Evolutionary conservation across 2,113 vertebrate genomes (phyloP).

Genomic region (Microcebus murinus): DNA sequence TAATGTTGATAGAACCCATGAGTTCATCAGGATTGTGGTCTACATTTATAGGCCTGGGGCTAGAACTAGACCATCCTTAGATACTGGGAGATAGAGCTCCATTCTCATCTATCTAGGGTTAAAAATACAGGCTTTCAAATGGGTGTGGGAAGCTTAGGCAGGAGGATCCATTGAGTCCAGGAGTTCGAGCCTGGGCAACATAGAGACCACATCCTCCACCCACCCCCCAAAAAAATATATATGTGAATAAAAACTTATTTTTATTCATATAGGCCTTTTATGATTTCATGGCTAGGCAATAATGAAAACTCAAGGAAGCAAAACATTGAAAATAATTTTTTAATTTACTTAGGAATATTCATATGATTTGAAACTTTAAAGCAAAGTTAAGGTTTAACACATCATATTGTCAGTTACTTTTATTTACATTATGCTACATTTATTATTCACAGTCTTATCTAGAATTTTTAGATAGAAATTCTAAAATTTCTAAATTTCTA

Average conservation of each 20-base stretch:
- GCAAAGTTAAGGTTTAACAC: too few relatives aligned
- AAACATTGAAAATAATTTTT: constrained; percentile 10
- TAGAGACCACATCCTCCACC: too few relatives aligned
- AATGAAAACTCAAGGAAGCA: background rate
- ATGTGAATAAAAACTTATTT: background rate
- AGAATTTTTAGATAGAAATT: background rate
- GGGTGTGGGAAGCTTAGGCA: too few relatives aligned
- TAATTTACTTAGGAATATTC: background rate
- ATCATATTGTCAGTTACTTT: too few relatives aligned
- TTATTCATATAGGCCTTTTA: background rate
- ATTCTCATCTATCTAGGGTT: background rate
- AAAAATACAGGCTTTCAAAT: background rate
- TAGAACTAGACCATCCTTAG: background rate
- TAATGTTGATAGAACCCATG: background rate
- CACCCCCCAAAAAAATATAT: background rate
- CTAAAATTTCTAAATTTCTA: background rate
- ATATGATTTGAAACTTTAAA: constrained; percentile 25
- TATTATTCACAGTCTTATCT: background rate
- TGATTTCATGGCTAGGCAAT: background rate
- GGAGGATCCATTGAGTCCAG: too few relatives aligned
- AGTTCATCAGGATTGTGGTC: background rate
- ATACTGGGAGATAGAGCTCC: background rate
- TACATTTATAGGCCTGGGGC: background rate
- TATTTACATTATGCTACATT: background rate
- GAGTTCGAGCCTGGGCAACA: too few relatives aligned